Percentiles rank a stretch among this genome's conserved stretches.
phyloP scores from a whole-genome alignment of 2,797 vertebrate species.

The Acipenser oxyrinchus region DNA sequence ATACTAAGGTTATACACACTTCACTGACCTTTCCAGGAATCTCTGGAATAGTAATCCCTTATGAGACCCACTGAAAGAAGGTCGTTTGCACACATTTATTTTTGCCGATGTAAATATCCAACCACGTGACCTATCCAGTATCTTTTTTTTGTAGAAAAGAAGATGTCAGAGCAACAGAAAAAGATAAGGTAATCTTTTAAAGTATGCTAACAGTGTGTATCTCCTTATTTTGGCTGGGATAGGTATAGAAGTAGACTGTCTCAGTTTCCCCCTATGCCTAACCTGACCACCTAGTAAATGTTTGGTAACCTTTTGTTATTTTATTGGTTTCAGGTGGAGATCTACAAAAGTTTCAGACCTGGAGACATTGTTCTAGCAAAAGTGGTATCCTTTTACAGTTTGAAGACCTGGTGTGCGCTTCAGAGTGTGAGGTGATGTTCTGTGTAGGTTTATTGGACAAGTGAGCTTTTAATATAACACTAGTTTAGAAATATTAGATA shows the following conservation, averaged over 20 bases:
- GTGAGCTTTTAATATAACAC: no score
- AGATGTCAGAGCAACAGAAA: constrained; percentile 93
- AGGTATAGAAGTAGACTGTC: neutral
- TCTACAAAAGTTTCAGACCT: constrained; percentile 92
- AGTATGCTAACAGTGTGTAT: constrained; percentile 2
- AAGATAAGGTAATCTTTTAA: constrained; percentile 77
- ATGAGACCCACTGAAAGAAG: no score
- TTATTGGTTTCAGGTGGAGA: constrained; percentile 77
- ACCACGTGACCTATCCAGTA: no score
- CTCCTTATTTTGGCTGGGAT: neutral
- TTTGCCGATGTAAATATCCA: no score
- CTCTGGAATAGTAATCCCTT: no score
- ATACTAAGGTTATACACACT: no score
- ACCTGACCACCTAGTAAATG: neutral
- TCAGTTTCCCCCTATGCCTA: neutral
- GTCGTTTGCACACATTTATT: no score
- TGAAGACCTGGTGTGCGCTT: neutral
- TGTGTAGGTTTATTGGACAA: no score
- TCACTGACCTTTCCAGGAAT: no score
- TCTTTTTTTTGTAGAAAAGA: constrained; percentile 67
- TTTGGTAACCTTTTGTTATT: constrained; percentile 1
- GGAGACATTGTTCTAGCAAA: constrained; percentile 94
- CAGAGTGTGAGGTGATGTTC: neutral
- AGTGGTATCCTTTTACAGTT: constrained; percentile 81
- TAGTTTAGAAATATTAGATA: no score